A percentile compares a stretch with the other conserved stretches of the same genome.
These are phyloP conservation scores for Panagrolaimus sp. DNA, from an alignment of 1,140 invertebrate species.

Conservation along the genomic window DNA sequence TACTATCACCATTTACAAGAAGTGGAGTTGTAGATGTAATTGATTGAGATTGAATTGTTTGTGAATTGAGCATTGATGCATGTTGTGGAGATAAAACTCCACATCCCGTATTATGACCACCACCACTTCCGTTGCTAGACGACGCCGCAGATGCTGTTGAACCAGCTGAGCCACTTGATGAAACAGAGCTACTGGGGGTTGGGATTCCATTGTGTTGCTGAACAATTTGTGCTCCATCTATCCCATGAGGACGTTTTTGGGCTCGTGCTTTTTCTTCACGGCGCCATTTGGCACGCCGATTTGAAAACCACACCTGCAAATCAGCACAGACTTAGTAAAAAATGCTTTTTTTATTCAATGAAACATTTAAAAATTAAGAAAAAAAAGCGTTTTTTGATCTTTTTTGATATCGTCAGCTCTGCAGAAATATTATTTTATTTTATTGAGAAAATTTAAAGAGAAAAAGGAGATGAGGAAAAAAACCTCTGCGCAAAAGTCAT, in stretches of 20 bases:
- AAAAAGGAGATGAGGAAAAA: not conserved
- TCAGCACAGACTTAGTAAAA: slow-evolving; percentile 13
- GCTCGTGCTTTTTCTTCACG: slow-evolving; percentile 81
- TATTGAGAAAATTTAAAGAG: too few relatives aligned
- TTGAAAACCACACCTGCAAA: slow-evolving; percentile 77
- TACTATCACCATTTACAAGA: slow-evolving; percentile 7
- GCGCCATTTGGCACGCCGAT: slow-evolving; percentile 93
- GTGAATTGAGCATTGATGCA: slow-evolving; percentile 20
- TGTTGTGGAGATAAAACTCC: slow-evolving; percentile 18
- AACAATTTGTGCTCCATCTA: slow-evolving; percentile 22
- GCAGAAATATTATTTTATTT: too few relatives aligned
- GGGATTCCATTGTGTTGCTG: slow-evolving; percentile 20
- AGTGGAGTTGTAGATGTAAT: slow-evolving; percentile 23
- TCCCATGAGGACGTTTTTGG: slow-evolving; percentile 18
- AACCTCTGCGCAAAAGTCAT: slow-evolving; percentile 9
- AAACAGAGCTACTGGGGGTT: slow-evolving; percentile 30
- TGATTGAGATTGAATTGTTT: slow-evolving; percentile 24
- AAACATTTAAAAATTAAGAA: not conserved
- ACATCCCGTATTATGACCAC: not conserved
- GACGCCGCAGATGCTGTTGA: slow-evolving; percentile 23
- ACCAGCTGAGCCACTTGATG: not conserved
- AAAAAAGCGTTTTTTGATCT: not conserved
- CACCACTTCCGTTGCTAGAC: slow-evolving; percentile 15
- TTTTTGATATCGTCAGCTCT: too few relatives aligned
- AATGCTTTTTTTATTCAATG: not conserved